Evolutionary conservation across 1,140 invertebrate genomes (phyloP).

Genomic region (Drosophila oshimai): DNA sequence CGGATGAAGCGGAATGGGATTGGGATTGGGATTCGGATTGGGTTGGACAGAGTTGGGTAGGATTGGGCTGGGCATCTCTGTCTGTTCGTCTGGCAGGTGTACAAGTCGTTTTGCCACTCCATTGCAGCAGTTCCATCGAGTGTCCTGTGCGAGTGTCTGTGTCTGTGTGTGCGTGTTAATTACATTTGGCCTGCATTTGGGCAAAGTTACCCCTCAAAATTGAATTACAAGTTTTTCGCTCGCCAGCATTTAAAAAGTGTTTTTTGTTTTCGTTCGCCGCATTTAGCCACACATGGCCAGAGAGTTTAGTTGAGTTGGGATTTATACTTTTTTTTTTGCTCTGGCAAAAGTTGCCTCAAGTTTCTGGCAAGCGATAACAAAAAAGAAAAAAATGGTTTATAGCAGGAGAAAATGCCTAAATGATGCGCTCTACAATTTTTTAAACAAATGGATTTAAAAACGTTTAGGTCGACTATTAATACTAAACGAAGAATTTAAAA

Average conservation of each 20-base stretch:
- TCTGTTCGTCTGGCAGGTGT: conserved; percentile 48
- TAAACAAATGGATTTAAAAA: too few relatives aligned
- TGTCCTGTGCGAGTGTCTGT: conserved; percentile 19
- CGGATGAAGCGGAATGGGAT: conserved; percentile 11
- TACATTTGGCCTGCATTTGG: conserved; percentile 73
- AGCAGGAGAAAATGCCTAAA: too few relatives aligned
- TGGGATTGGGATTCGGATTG: conserved; percentile 3
- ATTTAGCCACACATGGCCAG: conserved; percentile 56
- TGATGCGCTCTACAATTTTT: too few relatives aligned
- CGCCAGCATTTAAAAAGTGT: conserved; percentile 63
- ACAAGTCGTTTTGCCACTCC: conserved; percentile 43
- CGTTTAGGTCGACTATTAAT: too few relatives aligned
- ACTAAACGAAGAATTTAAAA: too few relatives aligned
- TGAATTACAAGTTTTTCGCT: conserved; percentile 75
- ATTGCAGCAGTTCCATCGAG: conserved; percentile 11
- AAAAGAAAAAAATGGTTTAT: conserved; percentile 1
- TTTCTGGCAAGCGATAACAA: conserved; percentile 39
- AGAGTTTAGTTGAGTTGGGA: background rate
- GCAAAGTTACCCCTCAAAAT: conserved; percentile 61
- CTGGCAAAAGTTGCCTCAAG: conserved; percentile 47
- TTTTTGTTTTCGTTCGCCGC: conserved; percentile 31
- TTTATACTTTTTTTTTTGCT: conserved; percentile 32
- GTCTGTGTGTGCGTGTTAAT: conserved; percentile 74
- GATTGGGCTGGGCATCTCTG: background rate
- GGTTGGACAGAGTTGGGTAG: background rate